A percentile compares a stretch with the other conserved stretches of the same genome.
Evolutionary conservation across 2,797 vertebrate species (phyloP).

Genomic region (Eospalax fontanierii): DNA sequence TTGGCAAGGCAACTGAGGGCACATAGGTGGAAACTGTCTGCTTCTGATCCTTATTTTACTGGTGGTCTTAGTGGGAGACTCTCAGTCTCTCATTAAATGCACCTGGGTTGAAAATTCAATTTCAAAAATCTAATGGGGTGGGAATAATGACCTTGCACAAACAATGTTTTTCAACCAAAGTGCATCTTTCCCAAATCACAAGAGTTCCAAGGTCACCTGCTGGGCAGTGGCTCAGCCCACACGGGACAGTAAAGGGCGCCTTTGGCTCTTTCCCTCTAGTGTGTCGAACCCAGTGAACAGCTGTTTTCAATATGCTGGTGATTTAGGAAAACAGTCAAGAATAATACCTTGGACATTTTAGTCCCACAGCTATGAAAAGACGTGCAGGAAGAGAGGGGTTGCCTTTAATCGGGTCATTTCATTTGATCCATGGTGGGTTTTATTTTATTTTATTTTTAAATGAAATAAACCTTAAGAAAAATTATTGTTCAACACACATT

Average conservation of each 20-base stretch:
- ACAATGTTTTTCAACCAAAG: constrained; percentile 82
- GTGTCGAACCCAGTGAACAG: constrained; percentile 80
- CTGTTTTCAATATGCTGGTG: constrained; percentile 88
- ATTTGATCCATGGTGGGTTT: constrained; percentile 85
- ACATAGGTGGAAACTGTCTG: neutral
- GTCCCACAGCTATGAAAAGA: constrained; percentile 85
- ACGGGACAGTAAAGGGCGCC: constrained; percentile 47
- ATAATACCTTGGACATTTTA: constrained; percentile 84
- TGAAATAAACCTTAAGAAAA: constrained; percentile 85
- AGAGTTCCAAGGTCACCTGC: constrained; percentile 49
- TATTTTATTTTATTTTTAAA: constrained; percentile 83
- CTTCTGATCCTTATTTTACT: constrained; percentile 28
- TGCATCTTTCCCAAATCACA: constrained; percentile 79
- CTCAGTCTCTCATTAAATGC: constrained; percentile 29
- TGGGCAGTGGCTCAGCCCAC: neutral
- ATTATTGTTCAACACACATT: constrained; percentile 77
- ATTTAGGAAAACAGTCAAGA: constrained; percentile 89
- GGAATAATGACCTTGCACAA: constrained; percentile 84
- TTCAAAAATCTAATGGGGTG: constrained; percentile 83
- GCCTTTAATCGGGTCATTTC: constrained; percentile 85
- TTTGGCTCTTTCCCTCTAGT: constrained; percentile 75
- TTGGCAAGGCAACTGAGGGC: neutral
- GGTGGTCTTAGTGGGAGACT: neutral
- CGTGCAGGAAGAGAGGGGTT: constrained; percentile 83
- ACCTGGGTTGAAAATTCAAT: constrained; percentile 65